Base-by-base conservation (phyloP, 2,888 invertebrate genomes). In the Ochropleura leucogaster region DNA sequence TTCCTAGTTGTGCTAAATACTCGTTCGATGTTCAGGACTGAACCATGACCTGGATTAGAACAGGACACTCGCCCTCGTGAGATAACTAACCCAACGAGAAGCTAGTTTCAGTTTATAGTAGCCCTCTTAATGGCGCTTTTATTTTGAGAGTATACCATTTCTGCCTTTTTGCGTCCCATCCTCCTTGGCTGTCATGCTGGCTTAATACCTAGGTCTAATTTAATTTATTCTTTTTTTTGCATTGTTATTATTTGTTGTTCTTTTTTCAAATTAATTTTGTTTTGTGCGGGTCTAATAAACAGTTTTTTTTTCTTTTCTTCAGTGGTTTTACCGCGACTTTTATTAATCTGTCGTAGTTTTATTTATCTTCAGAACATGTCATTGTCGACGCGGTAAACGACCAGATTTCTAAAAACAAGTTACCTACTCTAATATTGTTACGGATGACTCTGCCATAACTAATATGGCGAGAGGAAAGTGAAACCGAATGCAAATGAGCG, bases 381-480 rank as follows among this genome's bases (percentile, higher is more conserved):
- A 20, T 10, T 14, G 62, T n/a, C 62, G 62, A 44, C 40, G 72
- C 55, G 59, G 40, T 60, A 40, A 77, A 51, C 42, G 59, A 68
- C 73, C 49, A 72, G 67, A 79, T 72, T 82, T 82, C 89, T 91
- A 92, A 92, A 92, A 91, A 85, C 91, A 87, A 87, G 89, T 86
- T 83, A 79, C 75, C 20, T 66, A 70, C 70, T 65, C 62, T 66
- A 63, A 77, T 83, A 79, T 82, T 67, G 68, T 60, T 70, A 55
- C 66, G 71, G 76, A 72, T 82, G 79, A 69, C 74, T 82, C 85
- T 80, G 81, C 77, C 78, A 79, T 83, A 81, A 87, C 89, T 82
- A 88, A 92, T 91, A 90, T 88, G 90, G 91, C 77, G 71, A 88
- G 90, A 90, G 92, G 90, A 92, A 94, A 93, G 94, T 93, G 93